phyloP scores from a whole-genome alignment of 2,113 vertebrate genomes.

The Deroptyus accipitrinus region DNA sequence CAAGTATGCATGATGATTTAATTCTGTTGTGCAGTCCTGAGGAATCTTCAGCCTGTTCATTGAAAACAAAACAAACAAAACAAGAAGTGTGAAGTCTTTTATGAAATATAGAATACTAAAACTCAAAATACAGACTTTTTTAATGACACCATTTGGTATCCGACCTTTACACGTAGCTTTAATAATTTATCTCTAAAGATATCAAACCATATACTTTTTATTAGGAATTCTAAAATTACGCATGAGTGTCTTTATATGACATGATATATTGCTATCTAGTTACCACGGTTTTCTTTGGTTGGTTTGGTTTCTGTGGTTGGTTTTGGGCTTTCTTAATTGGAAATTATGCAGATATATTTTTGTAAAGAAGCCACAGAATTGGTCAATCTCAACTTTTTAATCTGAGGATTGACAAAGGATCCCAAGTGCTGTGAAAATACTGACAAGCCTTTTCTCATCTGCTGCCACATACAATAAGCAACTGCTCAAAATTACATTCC shows the following conservation, averaged over 20 bases:
- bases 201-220: not conserved
- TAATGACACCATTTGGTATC: not conserved
- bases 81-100: not conserved
- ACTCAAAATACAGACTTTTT: not conserved
- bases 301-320: not conserved
- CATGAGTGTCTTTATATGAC: not conserved
- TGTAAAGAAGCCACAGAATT: not conserved
- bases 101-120: not conserved
- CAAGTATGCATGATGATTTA: conserved; percentile 97
- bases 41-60: conserved; percentile 89
- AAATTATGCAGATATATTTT: not conserved
- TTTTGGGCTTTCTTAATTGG: not conserved
- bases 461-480: not conserved
- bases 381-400: not conserved
- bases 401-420: not conserved
- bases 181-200: not conserved
- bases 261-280: accelerated
- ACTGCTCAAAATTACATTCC: not conserved
- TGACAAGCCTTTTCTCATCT: not conserved
- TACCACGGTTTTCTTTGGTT: not conserved
- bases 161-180: not conserved
- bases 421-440: not conserved
- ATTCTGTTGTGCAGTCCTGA: conserved; percentile 93
- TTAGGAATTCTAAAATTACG: not conserved
- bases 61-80: conserved; percentile 30